Evolutionary conservation across 2,888 invertebrate species (phyloP), one percentile per base, ranked within the genome.

Genomic region (Hoplodrina blanda): DNA sequence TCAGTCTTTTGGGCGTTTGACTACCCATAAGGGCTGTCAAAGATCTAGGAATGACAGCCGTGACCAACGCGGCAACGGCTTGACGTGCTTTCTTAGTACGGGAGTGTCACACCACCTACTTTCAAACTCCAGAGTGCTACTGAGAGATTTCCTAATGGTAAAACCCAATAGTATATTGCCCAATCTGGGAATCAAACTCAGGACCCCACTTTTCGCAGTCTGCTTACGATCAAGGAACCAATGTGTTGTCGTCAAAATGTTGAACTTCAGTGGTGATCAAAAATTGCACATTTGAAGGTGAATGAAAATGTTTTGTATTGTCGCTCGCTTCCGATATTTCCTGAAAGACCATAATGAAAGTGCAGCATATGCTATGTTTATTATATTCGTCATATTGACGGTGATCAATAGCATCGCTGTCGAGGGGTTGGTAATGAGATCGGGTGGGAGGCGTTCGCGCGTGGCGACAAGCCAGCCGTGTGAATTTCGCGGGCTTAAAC

Each of bases 371-470:
- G 76, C 64, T 82, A 81, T 81, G 78, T 87, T 81, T 86, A 86
- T 85, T 83, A 86, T 88, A 89, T 88, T 87, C 84, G 84, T 84
- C 82, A 89, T 91, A 91, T 91, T 85, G 90, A 87, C 82, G 88
- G 90, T 91, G 92, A 93, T 93, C 92, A 89, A 93, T 92, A 92
- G 89, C 87, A 81, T 82, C 86, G 89, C 85, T 87, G 87, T 87
- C 84, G 88, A 87, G 89, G 84, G 84, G 81, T 81, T 83, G 86
- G 90, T 95, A 94, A 95, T 94, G 94, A 94, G 93, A 91, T 85
- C 91, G 91, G 89, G 86, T 75, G 84, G 67, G 87, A 92, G 88
- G 94, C 94, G 94, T 91, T 93, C 91, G 93, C 91, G 95, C 95
- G 94, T 93, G 87, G 88, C 86, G 84, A 70, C 90, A 89, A 93